phyloP scores from a whole-genome alignment of 1,140 invertebrate genomes.

The Drosophila sulfurigaster region DNA sequence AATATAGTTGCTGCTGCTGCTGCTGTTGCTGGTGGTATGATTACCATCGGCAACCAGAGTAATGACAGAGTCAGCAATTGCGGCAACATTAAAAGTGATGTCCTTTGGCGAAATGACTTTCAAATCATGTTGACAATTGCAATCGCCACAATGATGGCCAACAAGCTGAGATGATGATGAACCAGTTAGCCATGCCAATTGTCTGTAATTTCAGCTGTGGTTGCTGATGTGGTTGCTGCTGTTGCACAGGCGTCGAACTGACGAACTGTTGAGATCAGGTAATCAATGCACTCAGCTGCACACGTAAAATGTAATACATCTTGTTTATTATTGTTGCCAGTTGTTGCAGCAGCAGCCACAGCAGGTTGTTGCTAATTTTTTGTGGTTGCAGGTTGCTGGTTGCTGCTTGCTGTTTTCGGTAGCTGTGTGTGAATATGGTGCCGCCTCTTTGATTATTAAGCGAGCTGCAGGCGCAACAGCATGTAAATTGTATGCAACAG shows the following conservation, averaged over 20 bases:
- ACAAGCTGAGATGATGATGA: constrained; percentile 12
- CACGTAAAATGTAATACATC: constrained; percentile 31
- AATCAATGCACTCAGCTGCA: constrained; percentile 4
- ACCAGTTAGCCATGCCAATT: constrained; percentile 43
- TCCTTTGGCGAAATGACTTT: constrained; percentile 14
- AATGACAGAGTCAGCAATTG: neutral
- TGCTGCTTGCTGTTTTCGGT: constrained; percentile 51
- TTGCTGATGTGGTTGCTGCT: neutral
- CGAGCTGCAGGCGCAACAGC: constrained; percentile 48
- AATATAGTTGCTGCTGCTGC: neutral
- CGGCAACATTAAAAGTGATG: constrained; percentile 4
- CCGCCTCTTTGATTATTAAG: constrained; percentile 50
- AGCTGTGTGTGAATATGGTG: constrained; percentile 68
- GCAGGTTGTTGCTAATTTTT: too few species aligned
- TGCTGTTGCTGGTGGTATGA: neutral
- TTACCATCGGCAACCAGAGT: neutral
- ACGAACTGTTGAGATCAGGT: constrained; percentile 6
- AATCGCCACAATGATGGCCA: constrained; percentile 12
- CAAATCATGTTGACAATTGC: constrained; percentile 15
- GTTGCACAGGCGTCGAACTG: constrained; percentile 22
- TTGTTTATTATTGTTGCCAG: constrained; percentile 18
- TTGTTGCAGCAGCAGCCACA: neutral
- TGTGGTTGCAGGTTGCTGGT: constrained; percentile 19
- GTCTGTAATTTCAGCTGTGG: constrained; percentile 26
- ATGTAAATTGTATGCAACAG: constrained; percentile 48